Evolutionary conservation across 1,140 invertebrate species (phyloP), one percentile per base, ranked within the genome.

Genomic region (Macrotrachela quadricornifera): DNA sequence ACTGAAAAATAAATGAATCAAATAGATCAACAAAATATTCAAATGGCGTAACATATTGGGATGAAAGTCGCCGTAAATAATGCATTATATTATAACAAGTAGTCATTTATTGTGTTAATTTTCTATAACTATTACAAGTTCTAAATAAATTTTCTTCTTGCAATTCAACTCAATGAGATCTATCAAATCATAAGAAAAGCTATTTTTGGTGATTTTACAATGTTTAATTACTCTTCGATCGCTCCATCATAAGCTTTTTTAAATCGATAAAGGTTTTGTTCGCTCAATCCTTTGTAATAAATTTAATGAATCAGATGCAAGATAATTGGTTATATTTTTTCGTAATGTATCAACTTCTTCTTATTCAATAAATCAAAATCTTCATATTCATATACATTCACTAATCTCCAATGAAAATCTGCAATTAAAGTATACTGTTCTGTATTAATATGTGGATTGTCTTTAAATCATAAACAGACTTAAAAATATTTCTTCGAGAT

Each of bases 171-270:
- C 16, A 37, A 40, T 30, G 10, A 17, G 30, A 21, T 37, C 30
- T 14, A n/a, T n/a, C n/a, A n/a, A n/a, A 15, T 51, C 11, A 11
- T 9, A 15, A 43, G 11, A 37, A 46, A 45, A 36, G 6, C n/a
- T n/a, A n/a, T n/a, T n/a, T n/a, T n/a, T n/a, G n/a, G n/a, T n/a
- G n/a, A n/a, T n/a, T n/a, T n/a, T n/a, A n/a, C n/a, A n/a, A n/a
- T n/a, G n/a, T 40, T 0, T 2, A 2, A 53, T 56, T 59, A 70
- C 66, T 61, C 66, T 49, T 69, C 67, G 13, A 63, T 57, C 43
- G 65, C 65, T 58, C 69, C 68, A 51, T 69, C 66, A 61, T 61
- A 67, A 45, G 64, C 63, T 55, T 69, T 69, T 56, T 66, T 67
- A 59, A 18, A 68, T 66, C 16, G 64, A 61, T 41, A 70, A 49